phyloP scores from a whole-genome alignment of 2,888 invertebrate species.

The Hesperia comma region DNA sequence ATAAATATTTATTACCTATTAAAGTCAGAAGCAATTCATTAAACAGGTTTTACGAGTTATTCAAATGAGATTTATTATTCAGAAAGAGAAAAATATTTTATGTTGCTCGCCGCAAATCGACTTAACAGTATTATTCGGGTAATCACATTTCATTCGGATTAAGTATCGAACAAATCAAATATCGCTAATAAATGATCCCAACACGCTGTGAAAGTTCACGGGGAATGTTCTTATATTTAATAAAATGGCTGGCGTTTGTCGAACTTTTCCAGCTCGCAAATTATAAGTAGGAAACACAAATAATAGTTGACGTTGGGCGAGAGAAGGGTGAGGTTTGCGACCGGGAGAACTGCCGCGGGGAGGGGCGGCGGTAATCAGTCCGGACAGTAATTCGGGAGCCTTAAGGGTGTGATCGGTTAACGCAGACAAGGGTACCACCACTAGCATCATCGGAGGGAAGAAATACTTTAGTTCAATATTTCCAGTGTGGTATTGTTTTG shows the following conservation, averaged over 20 bases:
- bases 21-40: constrained; percentile 62
- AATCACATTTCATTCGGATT: constrained; percentile 58
- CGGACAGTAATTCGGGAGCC: constrained; percentile 82
- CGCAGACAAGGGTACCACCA: constrained; percentile 80
- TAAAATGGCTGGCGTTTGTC: constrained; percentile 76
- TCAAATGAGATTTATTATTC: constrained; percentile 60
- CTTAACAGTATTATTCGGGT: constrained; percentile 50
- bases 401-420: constrained; percentile 82
- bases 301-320: constrained; percentile 77
- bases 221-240: constrained; percentile 77
- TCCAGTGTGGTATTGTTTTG: constrained; percentile 82
- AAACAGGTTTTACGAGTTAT: constrained; percentile 64
- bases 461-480: constrained; percentile 82
- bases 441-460: constrained; percentile 79
- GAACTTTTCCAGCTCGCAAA: constrained; percentile 77
- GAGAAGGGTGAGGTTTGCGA: constrained; percentile 56
- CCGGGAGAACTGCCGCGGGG: constrained; percentile 51
- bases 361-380: constrained; percentile 74
- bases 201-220: constrained; percentile 66
- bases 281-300: constrained; percentile 82
- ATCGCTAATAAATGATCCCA: constrained; percentile 66
- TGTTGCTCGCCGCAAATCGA: constrained; percentile 54
- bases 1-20: constrained; percentile 73
- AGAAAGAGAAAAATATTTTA: constrained; percentile 50
- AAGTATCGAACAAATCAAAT: constrained; percentile 61